Conservation (phyloP, 2,113 vertebrate species). For the Sprattus sprattus region DNA sequence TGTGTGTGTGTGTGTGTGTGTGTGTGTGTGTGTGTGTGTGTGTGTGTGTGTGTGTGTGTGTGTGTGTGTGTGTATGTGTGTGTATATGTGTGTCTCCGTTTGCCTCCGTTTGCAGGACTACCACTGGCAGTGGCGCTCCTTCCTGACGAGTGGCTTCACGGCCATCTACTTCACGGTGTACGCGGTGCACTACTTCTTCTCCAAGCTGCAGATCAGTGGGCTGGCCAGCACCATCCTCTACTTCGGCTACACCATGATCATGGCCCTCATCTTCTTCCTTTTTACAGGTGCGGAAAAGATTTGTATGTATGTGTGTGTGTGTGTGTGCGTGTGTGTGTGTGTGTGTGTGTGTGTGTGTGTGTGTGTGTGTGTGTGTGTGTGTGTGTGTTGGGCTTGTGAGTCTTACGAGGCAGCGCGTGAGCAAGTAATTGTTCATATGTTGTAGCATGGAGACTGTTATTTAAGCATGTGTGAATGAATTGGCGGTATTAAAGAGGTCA, state of each 20-base stretch:
- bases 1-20: no score
- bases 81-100: no score
- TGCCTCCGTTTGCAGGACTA: constrained; percentile 76
- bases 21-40: not conserved
- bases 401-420: no score
- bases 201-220: constrained; percentile 89
- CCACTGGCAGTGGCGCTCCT: constrained; percentile 95
- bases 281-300: constrained; percentile 74
- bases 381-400: no score
- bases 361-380: not conserved
- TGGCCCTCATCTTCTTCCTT: constrained; percentile 94
- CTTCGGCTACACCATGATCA: constrained; percentile 93
- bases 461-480: not conserved
- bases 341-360: not conserved
- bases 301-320: not conserved
- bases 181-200: constrained; percentile 91
- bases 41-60: not conserved
- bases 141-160: constrained; percentile 95
- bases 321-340: not conserved
- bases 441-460: not conserved
- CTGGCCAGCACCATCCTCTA: constrained; percentile 91
- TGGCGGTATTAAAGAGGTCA: not conserved
- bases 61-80: not conserved
- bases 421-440: not conserved
- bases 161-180: constrained; percentile 92